Percentiles rank a stretch among this genome's conserved stretches.
These are phyloP conservation scores for Drosophila lowei DNA, from an alignment of 1,140 invertebrate species.

Conservation along the genomic window DNA sequence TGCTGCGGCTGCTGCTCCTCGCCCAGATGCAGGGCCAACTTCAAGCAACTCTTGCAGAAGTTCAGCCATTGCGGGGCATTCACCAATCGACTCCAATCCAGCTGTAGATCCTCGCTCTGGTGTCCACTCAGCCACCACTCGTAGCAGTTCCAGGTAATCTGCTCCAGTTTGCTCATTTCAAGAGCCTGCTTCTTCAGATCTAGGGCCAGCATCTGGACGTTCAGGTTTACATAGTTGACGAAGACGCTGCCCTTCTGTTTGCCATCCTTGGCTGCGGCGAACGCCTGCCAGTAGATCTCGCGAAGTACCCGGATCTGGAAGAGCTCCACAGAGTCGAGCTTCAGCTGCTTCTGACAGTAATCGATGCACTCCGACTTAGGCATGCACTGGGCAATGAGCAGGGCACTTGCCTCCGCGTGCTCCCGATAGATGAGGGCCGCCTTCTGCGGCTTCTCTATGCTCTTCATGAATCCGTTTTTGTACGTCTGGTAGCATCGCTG, in stretches of 20 bases:
- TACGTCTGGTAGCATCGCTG: conserved; percentile 85
- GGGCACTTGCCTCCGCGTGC: conserved; percentile 84
- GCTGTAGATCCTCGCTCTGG: background rate
- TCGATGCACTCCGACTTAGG: conserved; percentile 84
- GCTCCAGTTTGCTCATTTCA: conserved; percentile 57
- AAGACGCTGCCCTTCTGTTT: conserved; percentile 83
- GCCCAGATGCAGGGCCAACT: conserved; percentile 85
- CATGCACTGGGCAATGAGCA: conserved; percentile 85
- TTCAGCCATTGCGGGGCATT: conserved; percentile 86
- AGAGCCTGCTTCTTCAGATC: conserved; percentile 84
- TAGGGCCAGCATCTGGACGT: conserved; percentile 84
- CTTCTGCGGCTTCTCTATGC: conserved; percentile 87
- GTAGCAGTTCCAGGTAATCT: conserved; percentile 65
- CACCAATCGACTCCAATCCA: conserved; percentile 83
- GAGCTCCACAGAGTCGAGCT: conserved; percentile 85
- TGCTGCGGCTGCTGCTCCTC: conserved; percentile 75
- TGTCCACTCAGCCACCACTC: conserved; percentile 73
- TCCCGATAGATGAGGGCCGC: conserved; percentile 85
- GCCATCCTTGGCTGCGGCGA: conserved; percentile 52
- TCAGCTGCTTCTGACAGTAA: conserved; percentile 85
- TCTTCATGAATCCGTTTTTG: conserved; percentile 85
- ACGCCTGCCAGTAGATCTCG: conserved; percentile 84
- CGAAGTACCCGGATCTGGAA: conserved; percentile 85
- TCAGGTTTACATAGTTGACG: conserved; percentile 84
- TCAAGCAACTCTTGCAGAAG: conserved; percentile 87